Base-by-base conservation (phyloP, 2,888 invertebrate genomes). In the Euzophera pinguis region DNA sequence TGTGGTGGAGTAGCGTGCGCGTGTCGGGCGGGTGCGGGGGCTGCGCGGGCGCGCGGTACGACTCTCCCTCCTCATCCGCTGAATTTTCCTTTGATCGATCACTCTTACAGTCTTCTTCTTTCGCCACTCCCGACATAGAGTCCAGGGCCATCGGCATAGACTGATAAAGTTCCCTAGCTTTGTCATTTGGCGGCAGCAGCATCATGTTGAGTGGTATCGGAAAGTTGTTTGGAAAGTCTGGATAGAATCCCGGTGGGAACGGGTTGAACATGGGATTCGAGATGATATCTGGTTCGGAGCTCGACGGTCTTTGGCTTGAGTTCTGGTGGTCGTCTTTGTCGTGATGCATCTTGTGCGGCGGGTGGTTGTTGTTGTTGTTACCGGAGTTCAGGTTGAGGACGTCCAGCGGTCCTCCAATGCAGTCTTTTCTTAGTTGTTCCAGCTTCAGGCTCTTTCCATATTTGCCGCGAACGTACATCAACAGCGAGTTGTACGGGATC, bases 381-480 rank as follows among this genome's bases (percentile, higher is more conserved):
- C 91, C 91, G 32, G 93, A 90, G 63, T 92, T 92, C 72, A 93
- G 89, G 63, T 92, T 92, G 45, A 94, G 81, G 53, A 94, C 92
- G 76, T 96, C 96, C 12, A 95, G 94, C 7, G 95, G 95, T 0
- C 95, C 95, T 53, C 95, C 95, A 78, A 96, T 95, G 82, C 96
- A 97, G 82, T 97, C 97, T 85, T 96, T 97, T 69, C 97, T 91
- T 56, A 97, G 91, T 78, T 97, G 96, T 72, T 97, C 97, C 58
- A 97, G 89, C 73, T 97, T 97, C 55, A 97, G 90, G 73, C 96
- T 96, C 82, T 97, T 97, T n/a, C 97, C 97, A 80, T 97, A 97
- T 78, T 97, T 97, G 50, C 97, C 97, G 45, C 97, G 92, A 27
- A 97, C 97, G 87, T 97, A 97, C 97, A 97, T 97, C 53, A 97